Evolutionary conservation across 2,113 vertebrate genomes (phyloP).

Genomic region (Campylomormyrus tamandua): DNA sequence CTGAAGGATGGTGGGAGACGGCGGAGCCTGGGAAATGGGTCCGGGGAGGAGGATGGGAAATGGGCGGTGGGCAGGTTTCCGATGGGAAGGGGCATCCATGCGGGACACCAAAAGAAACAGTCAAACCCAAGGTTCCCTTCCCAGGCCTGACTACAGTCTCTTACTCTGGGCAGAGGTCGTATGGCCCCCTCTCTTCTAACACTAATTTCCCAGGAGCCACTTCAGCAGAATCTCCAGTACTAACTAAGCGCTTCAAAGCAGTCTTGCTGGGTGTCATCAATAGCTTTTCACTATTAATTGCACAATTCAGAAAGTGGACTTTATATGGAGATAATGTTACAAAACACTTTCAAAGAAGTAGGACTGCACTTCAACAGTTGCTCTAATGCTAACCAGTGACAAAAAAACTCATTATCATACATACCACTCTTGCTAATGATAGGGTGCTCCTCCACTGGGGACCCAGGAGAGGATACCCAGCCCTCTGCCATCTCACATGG

Average conservation of each 20-base stretch:
- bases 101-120: background rate
- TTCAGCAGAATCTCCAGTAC: background rate
- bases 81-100: background rate
- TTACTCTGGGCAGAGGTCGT: background rate
- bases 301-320: background rate
- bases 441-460: background rate
- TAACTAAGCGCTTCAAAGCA: background rate
- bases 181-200: background rate
- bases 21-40: slow-evolving; percentile 5
- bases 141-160: background rate
- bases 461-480: background rate
- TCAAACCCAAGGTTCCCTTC: background rate
- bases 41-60: background rate
- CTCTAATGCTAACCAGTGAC: background rate
- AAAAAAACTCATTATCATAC: background rate
- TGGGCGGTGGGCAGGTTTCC: background rate
- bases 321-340: background rate
- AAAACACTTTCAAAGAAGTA: background rate
- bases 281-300: background rate
- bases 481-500: background rate
- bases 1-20: background rate
- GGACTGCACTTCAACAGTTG: background rate
- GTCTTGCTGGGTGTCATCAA: background rate
- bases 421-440: background rate
- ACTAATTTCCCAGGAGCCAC: background rate